phyloP scores from a whole-genome alignment of 1,140 invertebrate species.

The Oreohelix idahoensis region DNA sequence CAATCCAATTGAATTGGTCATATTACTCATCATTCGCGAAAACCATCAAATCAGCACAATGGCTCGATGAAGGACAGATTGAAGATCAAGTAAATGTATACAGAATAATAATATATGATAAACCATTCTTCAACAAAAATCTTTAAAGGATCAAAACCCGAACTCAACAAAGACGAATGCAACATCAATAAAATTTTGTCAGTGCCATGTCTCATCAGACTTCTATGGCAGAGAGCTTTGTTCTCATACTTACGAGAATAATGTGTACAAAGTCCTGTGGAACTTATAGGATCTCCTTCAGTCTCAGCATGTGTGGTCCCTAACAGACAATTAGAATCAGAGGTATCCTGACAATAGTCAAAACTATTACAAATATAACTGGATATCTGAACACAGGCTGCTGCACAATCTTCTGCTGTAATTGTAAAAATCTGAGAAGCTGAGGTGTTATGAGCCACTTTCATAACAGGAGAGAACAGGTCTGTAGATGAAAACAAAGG shows the following conservation, averaged over 20 bases:
- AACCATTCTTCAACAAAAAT: no score
- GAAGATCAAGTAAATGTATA: no score
- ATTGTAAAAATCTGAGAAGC: not conserved
- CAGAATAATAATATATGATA: no score
- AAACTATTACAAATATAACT: slow-evolving; percentile 27
- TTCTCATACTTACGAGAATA: slow-evolving; percentile 28
- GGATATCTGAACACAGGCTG: not conserved
- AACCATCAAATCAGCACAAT: no score
- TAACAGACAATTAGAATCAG: not conserved
- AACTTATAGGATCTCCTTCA: not conserved
- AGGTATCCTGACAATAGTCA: slow-evolving; percentile 9
- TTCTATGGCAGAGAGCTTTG: not conserved
- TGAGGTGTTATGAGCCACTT: slow-evolving; percentile 10
- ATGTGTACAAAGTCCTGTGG: slow-evolving; percentile 9
- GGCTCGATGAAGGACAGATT: no score
- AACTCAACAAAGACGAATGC: no score
- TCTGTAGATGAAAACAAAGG: not conserved
- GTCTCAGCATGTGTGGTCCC: not conserved
- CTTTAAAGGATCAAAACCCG: no score
- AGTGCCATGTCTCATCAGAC: no score
- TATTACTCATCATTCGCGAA: no score
- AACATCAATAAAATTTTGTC: no score
- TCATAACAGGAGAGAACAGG: slow-evolving; percentile 1
- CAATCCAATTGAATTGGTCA: no score
- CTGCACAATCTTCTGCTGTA: slow-evolving; percentile 19